Evolutionary conservation across 2,797 vertebrate species (phyloP).

Genomic region (Mastacembelus armatus): DNA sequence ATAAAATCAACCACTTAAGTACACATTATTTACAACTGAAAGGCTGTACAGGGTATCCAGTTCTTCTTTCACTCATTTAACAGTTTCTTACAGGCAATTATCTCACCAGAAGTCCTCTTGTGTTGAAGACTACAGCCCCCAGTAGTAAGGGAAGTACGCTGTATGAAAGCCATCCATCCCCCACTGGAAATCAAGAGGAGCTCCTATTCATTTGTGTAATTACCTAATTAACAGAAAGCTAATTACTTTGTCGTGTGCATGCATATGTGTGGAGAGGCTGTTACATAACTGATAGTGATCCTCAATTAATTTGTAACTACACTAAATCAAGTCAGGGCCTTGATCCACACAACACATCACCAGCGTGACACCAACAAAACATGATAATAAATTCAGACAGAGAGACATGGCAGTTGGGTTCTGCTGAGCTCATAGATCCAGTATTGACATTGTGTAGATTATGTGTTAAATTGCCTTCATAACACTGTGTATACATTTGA

Average conservation of each 20-base stretch:
- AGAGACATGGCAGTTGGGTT: slow-evolving; percentile 43
- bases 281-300: slow-evolving; percentile 82
- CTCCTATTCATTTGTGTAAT: slow-evolving; percentile 85
- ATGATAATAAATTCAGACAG: slow-evolving; percentile 62
- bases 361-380: slow-evolving; percentile 59
- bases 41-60: not conserved
- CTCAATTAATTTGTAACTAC: slow-evolving; percentile 82
- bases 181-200: slow-evolving; percentile 75
- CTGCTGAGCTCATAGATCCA: slow-evolving; percentile 42
- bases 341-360: slow-evolving; percentile 69
- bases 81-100: slow-evolving; percentile 41
- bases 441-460: slow-evolving; percentile 54
- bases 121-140: slow-evolving; percentile 43
- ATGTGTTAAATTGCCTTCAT: slow-evolving; percentile 35
- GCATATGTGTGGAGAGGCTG: slow-evolving; percentile 70
- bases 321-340: slow-evolving; percentile 70
- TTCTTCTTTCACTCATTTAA: slow-evolving; percentile 2
- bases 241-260: slow-evolving; percentile 84
- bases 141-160: slow-evolving; percentile 54
- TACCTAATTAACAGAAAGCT: slow-evolving; percentile 86
- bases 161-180: slow-evolving; percentile 63
- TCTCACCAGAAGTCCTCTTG: slow-evolving; percentile 32
- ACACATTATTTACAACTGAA: not conserved
- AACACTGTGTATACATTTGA: slow-evolving; percentile 17
- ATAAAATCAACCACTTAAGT: not conserved